Evolutionary conservation across 2,113 vertebrate genomes (phyloP), one percentile per base, ranked within the genome.

Genomic region (Felis catus): DNA sequence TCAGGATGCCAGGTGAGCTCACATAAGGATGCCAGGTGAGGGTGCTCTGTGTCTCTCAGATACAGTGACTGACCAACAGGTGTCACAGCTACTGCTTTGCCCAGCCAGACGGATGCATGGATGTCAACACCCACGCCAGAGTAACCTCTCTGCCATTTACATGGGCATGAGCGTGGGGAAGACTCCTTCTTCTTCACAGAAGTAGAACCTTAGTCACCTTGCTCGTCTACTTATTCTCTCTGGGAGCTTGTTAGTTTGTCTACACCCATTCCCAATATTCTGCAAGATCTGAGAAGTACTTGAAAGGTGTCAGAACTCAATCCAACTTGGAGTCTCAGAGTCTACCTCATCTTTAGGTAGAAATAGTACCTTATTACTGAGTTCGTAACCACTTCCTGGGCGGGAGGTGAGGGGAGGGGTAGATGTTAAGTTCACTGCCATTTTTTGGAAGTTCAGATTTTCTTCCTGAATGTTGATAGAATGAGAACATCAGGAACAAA

Each of bases 391-490:
- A 63, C 80, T 89, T 92, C 53, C 7, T 51, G 31, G 19, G 29
- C 7, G 1, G 31, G 6, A 6, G 14, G 19, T 1, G 58, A 7
- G 58, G 58, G 58, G 58, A 9, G 21, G 58, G n/a, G 39, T 10
- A 18, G 41, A 70, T 71, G 25, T 41, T 95, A n/a, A 89, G 16
- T 27, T 89, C 48, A 58, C 27, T 33, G 58, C 18, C 45, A 63
- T 87, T 78, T 84, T 65, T 21, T 45, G 66, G 65, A 92, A 85
- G 58, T 19, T 33, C 31, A 63, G 41, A 3, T 51, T 91, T 96
- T 96, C 63, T 89, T 87, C 83, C 63, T 83, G 51, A 74, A 86
- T 51, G 55, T n/a, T 80, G 63, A 79, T 14, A 89, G 74, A 86
- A 85, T 13, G 41, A 89, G 41, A 73, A 86, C 25, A 97, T n/a